Percentiles rank a stretch among this genome's conserved stretches.
Evolutionary conservation across 35 echinoderm and acorn worm species (phyloP).

Genomic region (Lytechinus pictus): DNA sequence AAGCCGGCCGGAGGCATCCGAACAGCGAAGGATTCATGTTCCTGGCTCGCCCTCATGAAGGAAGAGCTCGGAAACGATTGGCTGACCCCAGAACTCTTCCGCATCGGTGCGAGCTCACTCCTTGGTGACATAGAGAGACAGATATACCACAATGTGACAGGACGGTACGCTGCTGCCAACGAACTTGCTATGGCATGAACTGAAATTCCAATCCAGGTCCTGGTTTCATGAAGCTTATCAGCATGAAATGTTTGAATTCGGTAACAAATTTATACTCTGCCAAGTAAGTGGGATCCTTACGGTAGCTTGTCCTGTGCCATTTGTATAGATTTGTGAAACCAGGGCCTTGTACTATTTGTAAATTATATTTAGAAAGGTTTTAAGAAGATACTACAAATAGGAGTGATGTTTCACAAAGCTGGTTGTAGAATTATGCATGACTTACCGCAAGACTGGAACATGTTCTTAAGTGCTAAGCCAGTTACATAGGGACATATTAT

Average conservation of each 20-base stretch:
- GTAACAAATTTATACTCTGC: background rate
- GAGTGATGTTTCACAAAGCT: too few relatives aligned
- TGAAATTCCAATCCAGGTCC: background rate
- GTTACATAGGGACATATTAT: too few relatives aligned
- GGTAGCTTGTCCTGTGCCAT: background rate
- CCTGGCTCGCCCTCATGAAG: constrained; percentile 94
- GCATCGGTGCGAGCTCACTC: constrained; percentile 86
- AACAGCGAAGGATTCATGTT: constrained; percentile 89
- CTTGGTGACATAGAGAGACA: constrained; percentile 91
- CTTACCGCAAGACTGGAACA: too few relatives aligned
- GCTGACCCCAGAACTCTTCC: constrained; percentile 86
- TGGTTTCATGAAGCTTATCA: background rate
- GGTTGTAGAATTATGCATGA: too few relatives aligned
- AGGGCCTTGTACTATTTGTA: background rate
- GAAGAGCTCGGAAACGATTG: constrained; percentile 98
- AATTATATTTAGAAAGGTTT: background rate
- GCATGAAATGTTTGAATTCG: background rate
- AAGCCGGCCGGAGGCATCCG: constrained; percentile 95
- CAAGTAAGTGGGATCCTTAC: too few relatives aligned
- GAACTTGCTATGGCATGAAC: constrained; percentile 87
- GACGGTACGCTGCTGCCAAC: constrained; percentile 83
- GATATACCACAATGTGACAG: constrained; percentile 92
- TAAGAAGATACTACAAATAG: too few relatives aligned
- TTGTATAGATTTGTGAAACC: background rate
- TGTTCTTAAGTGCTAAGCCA: too few relatives aligned